Conservation (phyloP, 2,888 invertebrate species). For the Bruchidius siliquastri region DNA sequence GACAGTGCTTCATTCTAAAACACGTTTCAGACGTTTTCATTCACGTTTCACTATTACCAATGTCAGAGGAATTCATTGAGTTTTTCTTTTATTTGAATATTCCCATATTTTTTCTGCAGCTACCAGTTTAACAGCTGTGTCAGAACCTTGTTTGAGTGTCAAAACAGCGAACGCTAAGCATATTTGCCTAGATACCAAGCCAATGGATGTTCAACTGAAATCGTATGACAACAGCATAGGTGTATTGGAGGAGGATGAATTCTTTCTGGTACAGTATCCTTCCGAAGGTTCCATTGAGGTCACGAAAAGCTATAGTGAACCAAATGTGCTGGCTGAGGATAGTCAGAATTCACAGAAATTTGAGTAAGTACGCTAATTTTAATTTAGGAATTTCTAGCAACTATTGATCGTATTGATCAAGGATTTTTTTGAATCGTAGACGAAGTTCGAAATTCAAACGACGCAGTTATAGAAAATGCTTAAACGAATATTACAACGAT, state of each 20-base stretch:
- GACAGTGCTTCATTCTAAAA: too few species aligned
- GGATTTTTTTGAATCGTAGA: not conserved
- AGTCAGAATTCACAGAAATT: conserved; percentile 9
- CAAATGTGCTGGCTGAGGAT: conserved; percentile 32
- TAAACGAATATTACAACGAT: conserved; percentile 61
- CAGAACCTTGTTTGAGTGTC: conserved; percentile 31
- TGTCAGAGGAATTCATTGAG: too few species aligned
- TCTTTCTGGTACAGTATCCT: conserved; percentile 44
- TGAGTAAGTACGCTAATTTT: not conserved
- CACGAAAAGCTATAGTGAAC: conserved; percentile 39
- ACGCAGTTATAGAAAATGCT: conserved; percentile 32
- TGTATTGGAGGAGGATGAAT: conserved; percentile 37
- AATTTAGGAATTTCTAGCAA: too few species aligned
- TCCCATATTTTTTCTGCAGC: not conserved
- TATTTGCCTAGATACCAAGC: conserved; percentile 35
- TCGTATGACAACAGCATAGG: conserved; percentile 34
- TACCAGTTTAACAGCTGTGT: conserved; percentile 14
- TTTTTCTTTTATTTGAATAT: too few species aligned
- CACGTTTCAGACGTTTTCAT: too few species aligned
- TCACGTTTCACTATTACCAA: too few species aligned
- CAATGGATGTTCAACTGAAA: conserved; percentile 31
- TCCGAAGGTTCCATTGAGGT: conserved; percentile 26
- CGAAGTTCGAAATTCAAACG: not conserved
- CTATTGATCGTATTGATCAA: too few species aligned
- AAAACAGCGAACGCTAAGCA: conserved; percentile 29